phyloP scores from a whole-genome alignment of 2,888 invertebrate species.

The Apotomis betuletana region DNA sequence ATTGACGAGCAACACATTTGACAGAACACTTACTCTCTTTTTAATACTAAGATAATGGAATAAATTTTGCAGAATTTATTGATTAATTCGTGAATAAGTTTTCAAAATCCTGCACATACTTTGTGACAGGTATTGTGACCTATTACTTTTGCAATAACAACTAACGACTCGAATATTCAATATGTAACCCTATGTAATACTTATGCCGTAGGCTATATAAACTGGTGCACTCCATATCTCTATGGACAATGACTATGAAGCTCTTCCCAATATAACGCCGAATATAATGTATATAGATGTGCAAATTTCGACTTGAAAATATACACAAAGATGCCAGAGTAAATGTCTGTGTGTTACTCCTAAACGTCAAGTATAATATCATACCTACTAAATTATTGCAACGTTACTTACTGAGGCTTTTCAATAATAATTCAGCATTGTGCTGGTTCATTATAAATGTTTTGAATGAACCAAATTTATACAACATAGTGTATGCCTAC shows the following conservation, averaged over 20 bases:
- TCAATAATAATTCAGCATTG: constrained; percentile 54
- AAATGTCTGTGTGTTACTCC: constrained; percentile 60
- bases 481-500: constrained; percentile 58
- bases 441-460: constrained; percentile 42
- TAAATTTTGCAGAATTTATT: constrained; percentile 41
- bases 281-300: constrained; percentile 39
- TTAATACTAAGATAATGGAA: constrained; percentile 37
- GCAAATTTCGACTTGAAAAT: constrained; percentile 46
- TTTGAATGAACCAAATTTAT: constrained; percentile 56
- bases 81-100: constrained; percentile 39
- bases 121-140: constrained; percentile 46
- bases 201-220: constrained; percentile 39
- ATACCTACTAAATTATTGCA: constrained; percentile 71
- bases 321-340: constrained; percentile 74
- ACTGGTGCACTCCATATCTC: constrained; percentile 37
- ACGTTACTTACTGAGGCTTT: constrained; percentile 63
- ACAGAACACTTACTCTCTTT: constrained; percentile 38
- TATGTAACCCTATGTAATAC: constrained; percentile 35
- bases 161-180: constrained; percentile 41
- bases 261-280: constrained; percentile 41
- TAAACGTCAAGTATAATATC: constrained; percentile 66
- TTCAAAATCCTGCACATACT: constrained; percentile 36
- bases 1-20: constrained; percentile 25
- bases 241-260: constrained; percentile 39
- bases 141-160: constrained; percentile 41